A percentile compares a stretch with the other conserved stretches of the same genome.
These are phyloP conservation scores for Tipula lateralis DNA, from an alignment of 2,888 invertebrate species.

Conservation along the genomic window DNA sequence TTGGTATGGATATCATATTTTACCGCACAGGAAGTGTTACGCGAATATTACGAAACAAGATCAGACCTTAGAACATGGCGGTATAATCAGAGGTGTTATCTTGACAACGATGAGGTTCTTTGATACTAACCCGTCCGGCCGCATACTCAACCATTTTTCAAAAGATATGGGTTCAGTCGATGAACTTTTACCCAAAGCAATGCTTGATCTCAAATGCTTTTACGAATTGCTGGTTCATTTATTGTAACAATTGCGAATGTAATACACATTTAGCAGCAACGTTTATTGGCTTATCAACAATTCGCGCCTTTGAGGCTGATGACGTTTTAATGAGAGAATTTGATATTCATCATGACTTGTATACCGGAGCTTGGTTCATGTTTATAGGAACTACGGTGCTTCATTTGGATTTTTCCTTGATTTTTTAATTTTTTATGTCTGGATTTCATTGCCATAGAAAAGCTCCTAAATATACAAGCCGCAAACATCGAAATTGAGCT, in stretches of 20 bases:
- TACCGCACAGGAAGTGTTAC: slow-evolving; percentile 40
- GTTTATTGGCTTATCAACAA: slow-evolving; percentile 68
- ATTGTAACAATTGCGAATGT: slow-evolving; percentile 60
- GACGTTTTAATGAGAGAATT: slow-evolving; percentile 58
- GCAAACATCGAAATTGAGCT: no score
- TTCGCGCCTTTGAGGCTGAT: slow-evolving; percentile 67
- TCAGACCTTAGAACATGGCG: slow-evolving; percentile 52
- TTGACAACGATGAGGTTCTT: slow-evolving; percentile 64
- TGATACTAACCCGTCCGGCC: slow-evolving; percentile 75
- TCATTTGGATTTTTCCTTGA: slow-evolving; percentile 65
- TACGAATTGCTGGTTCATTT: slow-evolving; percentile 55
- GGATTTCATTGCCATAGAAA: no score
- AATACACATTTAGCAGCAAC: slow-evolving; percentile 68
- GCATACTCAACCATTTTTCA: slow-evolving; percentile 73
- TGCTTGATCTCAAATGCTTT: slow-evolving; percentile 57
- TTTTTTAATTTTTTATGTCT: no score
- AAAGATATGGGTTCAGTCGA: slow-evolving; percentile 82
- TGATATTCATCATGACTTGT: slow-evolving; percentile 58
- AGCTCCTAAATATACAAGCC: no score
- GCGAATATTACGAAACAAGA: slow-evolving; percentile 32
- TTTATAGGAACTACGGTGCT: slow-evolving; percentile 58
- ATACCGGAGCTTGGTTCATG: slow-evolving; percentile 63
- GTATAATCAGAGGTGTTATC: slow-evolving; percentile 57
- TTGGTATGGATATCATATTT: slow-evolving; percentile 66
- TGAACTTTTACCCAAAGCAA: slow-evolving; percentile 65